These are phyloP conservation scores for Sturnus vulgaris DNA, from an alignment of 2,113 vertebrate genomes.

Conservation along the genomic window DNA sequence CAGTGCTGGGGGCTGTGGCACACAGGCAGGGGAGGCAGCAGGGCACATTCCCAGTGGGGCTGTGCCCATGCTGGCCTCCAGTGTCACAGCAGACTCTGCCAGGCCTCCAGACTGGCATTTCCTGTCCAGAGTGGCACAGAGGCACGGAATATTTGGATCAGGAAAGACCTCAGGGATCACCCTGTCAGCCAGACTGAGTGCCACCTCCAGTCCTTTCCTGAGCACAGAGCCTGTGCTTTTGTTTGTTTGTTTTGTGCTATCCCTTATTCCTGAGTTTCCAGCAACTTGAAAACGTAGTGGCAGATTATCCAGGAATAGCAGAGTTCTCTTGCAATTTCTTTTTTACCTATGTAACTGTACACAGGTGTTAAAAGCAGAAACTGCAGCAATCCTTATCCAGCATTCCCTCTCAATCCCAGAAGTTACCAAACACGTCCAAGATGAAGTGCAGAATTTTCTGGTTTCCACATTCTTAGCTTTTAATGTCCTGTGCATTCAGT, in stretches of 20 bases:
- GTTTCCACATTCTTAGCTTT: background rate
- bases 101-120: background rate
- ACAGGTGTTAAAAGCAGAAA: background rate
- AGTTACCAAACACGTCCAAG: background rate
- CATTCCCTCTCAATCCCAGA: background rate
- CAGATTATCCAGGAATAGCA: background rate
- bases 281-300: background rate
- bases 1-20: background rate
- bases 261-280: background rate
- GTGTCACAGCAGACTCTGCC: background rate
- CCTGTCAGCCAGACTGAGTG: background rate
- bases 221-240: background rate
- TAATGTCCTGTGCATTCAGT: background rate
- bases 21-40: background rate
- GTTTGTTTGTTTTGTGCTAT: background rate
- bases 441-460: background rate
- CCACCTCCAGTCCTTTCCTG: background rate
- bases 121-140: too few relatives aligned
- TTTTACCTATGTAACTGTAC: rapidly evolving
- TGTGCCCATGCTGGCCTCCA: slow-evolving; percentile 8
- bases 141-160: rapidly evolving
- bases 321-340: background rate
- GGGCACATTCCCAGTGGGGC: background rate
- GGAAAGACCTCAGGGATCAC: background rate
- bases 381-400: background rate